A percentile compares a stretch with the other conserved stretches of the same genome.
Evolutionary conservation across 2,888 invertebrate genomes (phyloP).

Genomic region (Pediacus dermestoides): DNA sequence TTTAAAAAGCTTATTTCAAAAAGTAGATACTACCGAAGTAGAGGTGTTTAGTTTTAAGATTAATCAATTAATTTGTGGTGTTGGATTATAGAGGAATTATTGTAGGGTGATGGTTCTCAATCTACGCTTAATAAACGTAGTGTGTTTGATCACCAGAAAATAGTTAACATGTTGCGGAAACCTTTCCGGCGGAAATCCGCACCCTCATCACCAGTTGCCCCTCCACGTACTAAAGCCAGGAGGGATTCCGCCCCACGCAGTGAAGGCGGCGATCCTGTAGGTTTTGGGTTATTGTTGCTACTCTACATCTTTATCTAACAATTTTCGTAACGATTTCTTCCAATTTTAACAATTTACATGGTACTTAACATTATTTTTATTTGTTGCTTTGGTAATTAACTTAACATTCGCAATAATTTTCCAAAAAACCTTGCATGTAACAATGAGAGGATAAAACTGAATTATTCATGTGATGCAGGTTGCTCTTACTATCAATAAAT

Average conservation of each 20-base stretch:
- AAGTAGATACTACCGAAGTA: no score
- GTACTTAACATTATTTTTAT: slow-evolving; percentile 1
- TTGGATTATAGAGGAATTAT: slow-evolving; percentile 11
- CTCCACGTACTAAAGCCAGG: slow-evolving; percentile 51
- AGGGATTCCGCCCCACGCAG: slow-evolving; percentile 47
- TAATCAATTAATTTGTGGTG: slow-evolving; percentile 6
- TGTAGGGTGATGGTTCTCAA: slow-evolving; percentile 54
- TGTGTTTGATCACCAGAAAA: slow-evolving; percentile 54
- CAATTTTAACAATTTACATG: no score
- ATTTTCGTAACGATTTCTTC: slow-evolving; percentile 1
- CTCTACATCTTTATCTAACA: not conserved
- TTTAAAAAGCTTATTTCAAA: no score
- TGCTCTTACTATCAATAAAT: slow-evolving; percentile 52
- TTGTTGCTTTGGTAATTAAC: slow-evolving; percentile 3
- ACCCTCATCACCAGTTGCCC: slow-evolving; percentile 61
- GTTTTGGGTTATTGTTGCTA: slow-evolving; percentile 22
- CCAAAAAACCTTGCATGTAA: not conserved
- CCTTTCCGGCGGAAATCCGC: slow-evolving; percentile 68
- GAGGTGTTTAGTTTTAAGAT: not conserved
- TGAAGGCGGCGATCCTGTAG: slow-evolving; percentile 47
- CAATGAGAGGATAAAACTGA: no score
- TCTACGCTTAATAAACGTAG: slow-evolving; percentile 55
- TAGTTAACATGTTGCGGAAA: slow-evolving; percentile 63
- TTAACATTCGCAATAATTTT: not conserved
- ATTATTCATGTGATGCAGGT: slow-evolving; percentile 33